These are phyloP conservation scores for Pelvicachromis taeniatus DNA, from an alignment of 2,113 vertebrate species.

Conservation along the genomic window DNA sequence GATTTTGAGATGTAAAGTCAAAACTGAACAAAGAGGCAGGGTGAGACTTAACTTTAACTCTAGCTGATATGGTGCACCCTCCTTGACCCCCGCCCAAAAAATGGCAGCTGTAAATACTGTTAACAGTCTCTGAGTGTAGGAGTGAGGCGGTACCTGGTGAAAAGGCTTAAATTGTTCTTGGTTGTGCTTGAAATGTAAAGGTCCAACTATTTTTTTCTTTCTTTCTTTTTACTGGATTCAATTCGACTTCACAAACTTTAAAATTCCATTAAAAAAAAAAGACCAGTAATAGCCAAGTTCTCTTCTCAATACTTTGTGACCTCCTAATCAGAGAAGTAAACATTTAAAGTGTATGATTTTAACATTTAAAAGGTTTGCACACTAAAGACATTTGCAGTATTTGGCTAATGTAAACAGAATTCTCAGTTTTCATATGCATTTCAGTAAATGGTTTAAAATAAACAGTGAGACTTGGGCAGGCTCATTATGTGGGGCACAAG, in stretches of 20 bases:
- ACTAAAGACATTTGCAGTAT: neutral
- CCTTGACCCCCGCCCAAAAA: neutral
- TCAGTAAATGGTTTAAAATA: neutral
- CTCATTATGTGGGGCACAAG: neutral
- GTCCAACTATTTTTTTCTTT: neutral
- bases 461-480: neutral
- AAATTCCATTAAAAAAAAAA: neutral
- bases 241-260: neutral
- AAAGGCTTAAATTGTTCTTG: neutral
- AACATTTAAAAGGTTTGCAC: neutral
- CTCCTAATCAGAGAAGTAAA: neutral
- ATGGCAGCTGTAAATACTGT: neutral
- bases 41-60: neutral
- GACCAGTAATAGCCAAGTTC: neutral
- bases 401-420: rapidly evolving
- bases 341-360: rapidly evolving
- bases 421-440: neutral
- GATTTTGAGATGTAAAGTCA: neutral
- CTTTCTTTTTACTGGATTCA: rapidly evolving
- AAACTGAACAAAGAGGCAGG: neutral
- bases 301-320: neutral
- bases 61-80: neutral
- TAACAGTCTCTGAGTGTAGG: neutral
- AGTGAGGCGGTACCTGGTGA: rapidly evolving
- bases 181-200: neutral